phyloP scores from a whole-genome alignment of 2,888 invertebrate species.

The Agrochola circellaris region DNA sequence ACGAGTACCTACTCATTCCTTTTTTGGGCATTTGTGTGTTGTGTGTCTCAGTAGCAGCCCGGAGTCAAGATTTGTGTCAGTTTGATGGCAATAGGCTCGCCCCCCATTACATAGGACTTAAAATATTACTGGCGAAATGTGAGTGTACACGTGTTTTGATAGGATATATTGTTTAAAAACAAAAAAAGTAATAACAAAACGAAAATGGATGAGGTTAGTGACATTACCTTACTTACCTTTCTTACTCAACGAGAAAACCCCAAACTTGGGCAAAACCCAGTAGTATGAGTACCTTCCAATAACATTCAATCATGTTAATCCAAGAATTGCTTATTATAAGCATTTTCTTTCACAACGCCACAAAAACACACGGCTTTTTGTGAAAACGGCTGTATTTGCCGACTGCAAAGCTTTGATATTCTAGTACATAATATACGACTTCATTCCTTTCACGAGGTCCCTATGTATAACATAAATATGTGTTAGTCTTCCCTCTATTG shows the following conservation, averaged over 20 bases:
- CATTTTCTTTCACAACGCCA: constrained; percentile 7
- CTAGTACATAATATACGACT: constrained; percentile 42
- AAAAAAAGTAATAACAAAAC: too few relatives aligned
- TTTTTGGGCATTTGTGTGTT: too few relatives aligned
- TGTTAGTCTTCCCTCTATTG: constrained; percentile 35
- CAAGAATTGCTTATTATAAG: constrained; percentile 10
- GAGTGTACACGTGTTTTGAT: too few relatives aligned
- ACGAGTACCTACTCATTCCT: too few relatives aligned
- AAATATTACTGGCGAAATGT: too few relatives aligned
- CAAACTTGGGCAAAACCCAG: not conserved
- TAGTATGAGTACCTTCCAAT: not conserved
- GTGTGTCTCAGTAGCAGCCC: too few relatives aligned
- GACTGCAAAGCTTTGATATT: constrained; percentile 29
- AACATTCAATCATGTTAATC: constrained; percentile 21
- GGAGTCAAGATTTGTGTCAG: too few relatives aligned
- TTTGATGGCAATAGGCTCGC: too few relatives aligned
- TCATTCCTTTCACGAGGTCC: constrained; percentile 51
- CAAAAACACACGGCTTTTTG: constrained; percentile 22
- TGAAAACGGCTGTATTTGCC: constrained; percentile 11
- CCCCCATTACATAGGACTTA: too few relatives aligned
- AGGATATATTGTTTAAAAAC: too few relatives aligned
- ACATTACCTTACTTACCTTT: not conserved
- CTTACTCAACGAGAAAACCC: not conserved
- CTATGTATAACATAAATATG: constrained; percentile 34
- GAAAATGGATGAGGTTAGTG: too few relatives aligned